Percentiles rank a stretch among this genome's conserved stretches.
These are phyloP conservation scores for Zonitis immaculata DNA, from an alignment of 2,888 invertebrate genomes.

Conservation along the genomic window DNA sequence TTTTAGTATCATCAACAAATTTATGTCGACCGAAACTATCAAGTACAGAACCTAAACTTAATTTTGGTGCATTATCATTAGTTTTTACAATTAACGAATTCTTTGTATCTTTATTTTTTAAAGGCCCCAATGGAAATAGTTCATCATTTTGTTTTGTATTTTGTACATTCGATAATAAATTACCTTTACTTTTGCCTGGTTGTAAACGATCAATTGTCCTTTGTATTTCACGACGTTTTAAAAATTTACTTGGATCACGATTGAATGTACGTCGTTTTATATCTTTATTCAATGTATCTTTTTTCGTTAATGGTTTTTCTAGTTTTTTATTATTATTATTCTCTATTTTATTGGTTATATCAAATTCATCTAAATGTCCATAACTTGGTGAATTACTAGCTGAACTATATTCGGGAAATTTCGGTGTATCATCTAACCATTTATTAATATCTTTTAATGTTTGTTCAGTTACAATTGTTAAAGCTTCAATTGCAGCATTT, in stretches of 20 bases:
- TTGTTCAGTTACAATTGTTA: conserved; percentile 69
- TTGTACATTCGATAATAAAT: conserved; percentile 66
- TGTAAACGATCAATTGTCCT: conserved; percentile 79
- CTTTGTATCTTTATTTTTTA: conserved; percentile 57
- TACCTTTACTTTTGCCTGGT: conserved; percentile 84
- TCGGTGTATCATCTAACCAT: conserved; percentile 82
- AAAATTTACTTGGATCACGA: conserved; percentile 43
- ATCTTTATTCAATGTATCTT: conserved; percentile 44
- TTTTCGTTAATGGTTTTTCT: conserved; percentile 44
- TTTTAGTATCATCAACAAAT: conserved; percentile 54
- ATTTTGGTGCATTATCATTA: conserved; percentile 69
- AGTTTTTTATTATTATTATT: conserved; percentile 51
- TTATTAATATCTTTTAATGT: conserved; percentile 83
- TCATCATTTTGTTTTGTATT: conserved; percentile 59
- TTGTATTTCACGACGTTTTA: conserved; percentile 65
- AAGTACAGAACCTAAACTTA: conserved; percentile 80
- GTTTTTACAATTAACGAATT: conserved; percentile 56
- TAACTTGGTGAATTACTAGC: conserved; percentile 70
- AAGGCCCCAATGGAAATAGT: conserved; percentile 52
- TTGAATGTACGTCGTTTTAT: conserved; percentile 51
- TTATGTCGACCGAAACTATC: conserved; percentile 68
- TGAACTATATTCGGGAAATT: conserved; percentile 69
- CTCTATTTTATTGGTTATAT: conserved; percentile 15
- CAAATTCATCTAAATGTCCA: conserved; percentile 56
- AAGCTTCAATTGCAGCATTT: conserved; percentile 53